Conservation (phyloP, 2,113 vertebrate species). For the Bucco capensis region DNA sequence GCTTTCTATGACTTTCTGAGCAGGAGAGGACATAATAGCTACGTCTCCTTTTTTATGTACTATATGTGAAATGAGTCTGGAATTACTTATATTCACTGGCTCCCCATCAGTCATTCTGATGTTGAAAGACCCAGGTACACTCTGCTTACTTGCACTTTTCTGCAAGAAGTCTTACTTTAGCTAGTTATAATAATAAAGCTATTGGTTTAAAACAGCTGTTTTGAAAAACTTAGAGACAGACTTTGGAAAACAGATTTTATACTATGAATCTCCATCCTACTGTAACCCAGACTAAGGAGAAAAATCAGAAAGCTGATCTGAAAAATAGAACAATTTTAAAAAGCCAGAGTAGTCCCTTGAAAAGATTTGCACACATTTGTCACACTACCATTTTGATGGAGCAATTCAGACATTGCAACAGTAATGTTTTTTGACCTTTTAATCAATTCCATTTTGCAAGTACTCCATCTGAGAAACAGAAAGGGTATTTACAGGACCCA, state of each 20-base stretch:
- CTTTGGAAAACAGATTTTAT: neutral
- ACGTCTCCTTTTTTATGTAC: neutral
- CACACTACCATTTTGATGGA: constrained; percentile 28
- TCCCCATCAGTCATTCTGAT: neutral
- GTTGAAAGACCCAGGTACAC: neutral
- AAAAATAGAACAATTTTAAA: neutral
- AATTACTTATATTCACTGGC: neutral
- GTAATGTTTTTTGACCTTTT: constrained; percentile 46
- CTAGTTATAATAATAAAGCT: neutral
- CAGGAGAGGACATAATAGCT: neutral
- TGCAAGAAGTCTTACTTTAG: neutral
- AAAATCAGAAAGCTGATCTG: neutral
- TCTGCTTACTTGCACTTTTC: neutral
- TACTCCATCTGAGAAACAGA: constrained; percentile 24
- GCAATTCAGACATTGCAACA: neutral
- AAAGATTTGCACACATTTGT: constrained; percentile 25
- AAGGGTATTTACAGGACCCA: neutral
- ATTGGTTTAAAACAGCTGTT: neutral
- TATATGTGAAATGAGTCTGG: neutral
- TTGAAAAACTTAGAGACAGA: neutral
- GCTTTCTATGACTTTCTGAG: neutral
- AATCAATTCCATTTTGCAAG: constrained; percentile 51
- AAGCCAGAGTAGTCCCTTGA: neutral
- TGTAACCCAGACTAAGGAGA: neutral
- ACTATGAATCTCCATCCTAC: neutral